Conservation (phyloP, 2,888 invertebrate genomes). For the Drosophila picticornis region DNA sequence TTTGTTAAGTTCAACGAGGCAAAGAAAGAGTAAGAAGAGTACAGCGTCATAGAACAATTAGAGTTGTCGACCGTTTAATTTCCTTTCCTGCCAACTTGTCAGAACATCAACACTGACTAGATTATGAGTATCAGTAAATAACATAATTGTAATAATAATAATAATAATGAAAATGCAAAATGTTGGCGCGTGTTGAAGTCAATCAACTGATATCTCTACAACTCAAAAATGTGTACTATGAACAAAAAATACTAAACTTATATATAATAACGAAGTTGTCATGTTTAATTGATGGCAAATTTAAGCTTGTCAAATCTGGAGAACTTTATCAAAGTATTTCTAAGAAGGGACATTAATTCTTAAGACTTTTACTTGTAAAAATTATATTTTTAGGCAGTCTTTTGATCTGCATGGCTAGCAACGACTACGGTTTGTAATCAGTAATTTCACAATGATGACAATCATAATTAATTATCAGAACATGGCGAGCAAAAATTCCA, state of each 20-base stretch:
- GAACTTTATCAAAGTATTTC: not conserved
- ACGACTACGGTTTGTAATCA: not conserved
- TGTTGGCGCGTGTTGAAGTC: constrained; percentile 10
- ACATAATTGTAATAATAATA: not conserved
- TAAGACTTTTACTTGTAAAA: not conserved
- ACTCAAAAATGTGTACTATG: not conserved
- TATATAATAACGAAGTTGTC: not conserved
- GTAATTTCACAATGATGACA: constrained; percentile 40
- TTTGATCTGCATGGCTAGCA: not conserved
- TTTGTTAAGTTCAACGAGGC: not conserved
- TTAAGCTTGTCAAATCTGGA: constrained; percentile 6
- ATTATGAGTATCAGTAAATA: constrained; percentile 1
- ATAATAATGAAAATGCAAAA: not conserved
- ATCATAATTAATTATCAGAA: constrained; percentile 5
- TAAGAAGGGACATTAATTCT: not conserved
- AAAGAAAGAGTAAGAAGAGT: not conserved
- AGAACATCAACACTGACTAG: not conserved
- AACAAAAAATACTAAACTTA: not conserved
- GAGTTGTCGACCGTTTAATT: constrained; percentile 10
- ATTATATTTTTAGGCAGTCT: not conserved
- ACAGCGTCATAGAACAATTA: not conserved
- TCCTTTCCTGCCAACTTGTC: constrained; percentile 14
- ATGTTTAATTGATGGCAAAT: constrained; percentile 9
- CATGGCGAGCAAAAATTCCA: constrained; percentile 21
- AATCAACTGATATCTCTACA: constrained; percentile 3